These are phyloP conservation scores for Tetragonula carbonaria DNA, from an alignment of 2,888 invertebrate genomes.

Conservation along the genomic window DNA sequence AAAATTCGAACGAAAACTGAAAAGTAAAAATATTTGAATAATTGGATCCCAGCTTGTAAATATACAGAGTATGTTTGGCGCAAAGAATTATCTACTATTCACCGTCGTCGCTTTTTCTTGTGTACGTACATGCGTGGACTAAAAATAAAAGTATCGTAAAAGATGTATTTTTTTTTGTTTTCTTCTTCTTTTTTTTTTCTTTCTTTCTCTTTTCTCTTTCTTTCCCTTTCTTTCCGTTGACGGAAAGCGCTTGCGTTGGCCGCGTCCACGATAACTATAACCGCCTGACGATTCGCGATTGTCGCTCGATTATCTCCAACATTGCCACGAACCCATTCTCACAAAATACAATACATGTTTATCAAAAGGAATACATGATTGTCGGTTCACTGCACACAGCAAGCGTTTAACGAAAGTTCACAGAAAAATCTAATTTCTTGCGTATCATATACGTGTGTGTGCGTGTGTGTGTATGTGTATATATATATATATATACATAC, in stretches of 20 bases:
- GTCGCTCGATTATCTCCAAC: neutral
- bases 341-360: neutral
- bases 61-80: constrained; percentile 15
- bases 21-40: neutral
- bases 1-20: neutral
- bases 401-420: constrained; percentile 28
- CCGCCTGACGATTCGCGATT: neutral
- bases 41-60: constrained; percentile 11
- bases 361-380: constrained; percentile 72
- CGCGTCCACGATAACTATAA: neutral
- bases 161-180: constrained; percentile 43
- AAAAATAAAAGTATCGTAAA: constrained; percentile 61
- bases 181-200: neutral
- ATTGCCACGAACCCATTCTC: constrained; percentile 14
- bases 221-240: neutral
- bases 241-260: neutral
- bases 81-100: neutral
- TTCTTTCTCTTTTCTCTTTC: neutral
- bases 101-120: constrained; percentile 25
- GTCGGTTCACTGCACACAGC: constrained; percentile 76
- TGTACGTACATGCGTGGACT: constrained; percentile 56
- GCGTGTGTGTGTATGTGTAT: too few relatives aligned
- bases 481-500: too few relatives aligned
- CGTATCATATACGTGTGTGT: neutral
- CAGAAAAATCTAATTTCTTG: constrained; percentile 11